Evolutionary conservation across 2,797 vertebrate genomes (phyloP), one percentile per base, ranked within the genome.

Genomic region (Tauraco hartlaubi): DNA sequence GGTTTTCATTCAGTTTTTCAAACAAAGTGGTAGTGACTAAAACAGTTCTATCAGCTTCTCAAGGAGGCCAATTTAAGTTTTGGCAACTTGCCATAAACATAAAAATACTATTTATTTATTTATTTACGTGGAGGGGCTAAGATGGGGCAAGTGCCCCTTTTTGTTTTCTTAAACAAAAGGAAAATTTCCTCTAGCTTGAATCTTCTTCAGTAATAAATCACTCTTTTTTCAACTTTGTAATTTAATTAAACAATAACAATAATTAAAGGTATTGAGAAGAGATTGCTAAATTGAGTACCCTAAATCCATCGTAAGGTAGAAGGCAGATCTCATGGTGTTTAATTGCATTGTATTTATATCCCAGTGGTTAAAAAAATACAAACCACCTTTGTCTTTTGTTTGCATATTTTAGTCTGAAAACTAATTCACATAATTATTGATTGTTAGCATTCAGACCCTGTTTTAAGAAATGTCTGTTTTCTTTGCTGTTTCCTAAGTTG

Each of bases 81-180:
- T 97, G 97, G 96, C 95, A 94, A 75, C 62, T 88, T 97, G 95
- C 97, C 96, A 97, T 75, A 83, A 94, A 80, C 95, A 92, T 92
- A 94, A 95, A 97, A 95, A 64, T 96, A 63, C 75, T 74, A 78
- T 96, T 95, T 95, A 86, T 97, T 97, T 89, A 95, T 93, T 94
- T 97, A 81, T 63, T 82, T 87, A 18, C 10, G 4, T 39, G 23
- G 62, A n/a, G n/a, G 25, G 14, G 20, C 77, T 92, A 44, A 68
- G 19, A 71, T 76, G 20, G 8, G 20, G 12, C 46, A 83, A 92
- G 55, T 81, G 29, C 33, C 58, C 49, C 20, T 77, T 95, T 88
- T 79, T 87, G 26, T 83, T 90, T 82, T 85, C 55, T 95, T 88
- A 71, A 85, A 78, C 35, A 23, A 80, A 94, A 93, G 88, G 28